A percentile compares a stretch with the other conserved stretches of the same genome.
Evolutionary conservation across 2,113 vertebrate genomes (phyloP).

Genomic region (Nothobranchius furzeri): DNA sequence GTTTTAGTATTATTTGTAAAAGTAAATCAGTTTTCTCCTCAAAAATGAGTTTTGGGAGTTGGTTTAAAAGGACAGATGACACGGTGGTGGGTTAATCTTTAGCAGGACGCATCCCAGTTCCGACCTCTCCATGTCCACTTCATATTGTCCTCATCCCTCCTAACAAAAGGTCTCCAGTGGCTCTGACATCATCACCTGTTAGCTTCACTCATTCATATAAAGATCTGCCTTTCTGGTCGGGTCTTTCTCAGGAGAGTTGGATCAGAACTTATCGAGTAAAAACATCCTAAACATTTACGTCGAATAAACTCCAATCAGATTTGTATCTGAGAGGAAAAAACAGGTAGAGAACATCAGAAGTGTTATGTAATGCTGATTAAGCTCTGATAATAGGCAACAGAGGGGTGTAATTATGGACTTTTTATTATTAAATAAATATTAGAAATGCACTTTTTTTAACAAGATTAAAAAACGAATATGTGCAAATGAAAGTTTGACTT

Average conservation of each 20-base stretch:
- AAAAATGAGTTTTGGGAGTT: neutral
- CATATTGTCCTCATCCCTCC: constrained; percentile 71
- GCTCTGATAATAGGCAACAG: no score
- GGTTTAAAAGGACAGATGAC: constrained; percentile 35
- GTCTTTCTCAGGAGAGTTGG: constrained; percentile 37
- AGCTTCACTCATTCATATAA: constrained; percentile 69
- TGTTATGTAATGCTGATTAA: no score
- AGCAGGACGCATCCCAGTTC: constrained; percentile 45
- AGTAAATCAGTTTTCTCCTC: neutral
- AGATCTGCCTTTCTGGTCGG: constrained; percentile 41
- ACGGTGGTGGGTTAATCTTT: constrained; percentile 51
- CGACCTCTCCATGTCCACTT: constrained; percentile 57
- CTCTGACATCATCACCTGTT: constrained; percentile 79
- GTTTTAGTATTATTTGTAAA: neutral
- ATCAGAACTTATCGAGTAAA: constrained; percentile 49
- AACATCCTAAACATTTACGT: constrained; percentile 41
- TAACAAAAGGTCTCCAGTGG: constrained; percentile 71
- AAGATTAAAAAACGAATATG: no score
- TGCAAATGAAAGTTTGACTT: no score
- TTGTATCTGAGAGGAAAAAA: no score
- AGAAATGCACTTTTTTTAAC: no score
- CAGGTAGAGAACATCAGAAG: no score
- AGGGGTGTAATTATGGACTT: no score
- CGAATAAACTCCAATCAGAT: no score
- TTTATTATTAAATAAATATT: no score